Conservation (phyloP, 2,113 vertebrate species). For the Rhizomys pruinosus region DNA sequence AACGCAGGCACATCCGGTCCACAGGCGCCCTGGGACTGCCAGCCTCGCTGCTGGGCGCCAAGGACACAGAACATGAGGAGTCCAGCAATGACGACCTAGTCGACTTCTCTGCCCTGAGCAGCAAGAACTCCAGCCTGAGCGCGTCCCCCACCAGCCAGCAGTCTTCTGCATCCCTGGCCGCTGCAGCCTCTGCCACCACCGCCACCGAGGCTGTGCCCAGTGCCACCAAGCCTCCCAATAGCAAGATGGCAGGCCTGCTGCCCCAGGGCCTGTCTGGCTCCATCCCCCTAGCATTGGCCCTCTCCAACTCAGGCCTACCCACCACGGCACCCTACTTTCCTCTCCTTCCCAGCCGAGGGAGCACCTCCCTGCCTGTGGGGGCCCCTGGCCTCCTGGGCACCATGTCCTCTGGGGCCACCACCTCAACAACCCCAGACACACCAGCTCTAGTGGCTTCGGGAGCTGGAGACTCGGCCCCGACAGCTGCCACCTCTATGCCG, state of each 20-base stretch:
- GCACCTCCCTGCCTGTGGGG: constrained; percentile 89
- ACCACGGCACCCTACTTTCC: constrained; percentile 92
- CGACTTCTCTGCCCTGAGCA: constrained; percentile 98
- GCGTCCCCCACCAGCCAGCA: constrained; percentile 98
- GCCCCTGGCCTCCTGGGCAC: constrained; percentile 89
- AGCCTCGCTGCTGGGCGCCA: constrained; percentile 91
- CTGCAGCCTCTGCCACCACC: constrained; percentile 86
- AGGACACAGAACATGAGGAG: constrained; percentile 95
- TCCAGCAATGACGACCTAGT: constrained; percentile 98
- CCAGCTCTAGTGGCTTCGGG: constrained; percentile 89
- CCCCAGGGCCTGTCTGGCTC: constrained; percentile 94
- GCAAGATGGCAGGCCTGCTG: constrained; percentile 94
- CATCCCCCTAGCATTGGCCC: constrained; percentile 92
- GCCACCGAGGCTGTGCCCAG: constrained; percentile 87
- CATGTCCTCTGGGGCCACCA: constrained; percentile 85
- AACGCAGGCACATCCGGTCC: constrained; percentile 96
- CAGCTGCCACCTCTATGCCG: constrained; percentile 86
- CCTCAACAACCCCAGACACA: constrained; percentile 86
- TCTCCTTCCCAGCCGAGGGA: constrained; percentile 91
- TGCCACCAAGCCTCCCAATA: constrained; percentile 88
- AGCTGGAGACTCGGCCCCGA: constrained; percentile 85
- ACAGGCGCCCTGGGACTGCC: constrained; percentile 92
- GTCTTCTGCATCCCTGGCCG: constrained; percentile 91
- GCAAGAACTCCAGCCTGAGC: constrained; percentile 99
- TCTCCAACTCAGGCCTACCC: constrained; percentile 91